Percentiles rank a stretch among this genome's conserved stretches.
These are phyloP conservation scores for Gavia stellata DNA, from an alignment of 2,113 vertebrate species.

Conservation along the genomic window DNA sequence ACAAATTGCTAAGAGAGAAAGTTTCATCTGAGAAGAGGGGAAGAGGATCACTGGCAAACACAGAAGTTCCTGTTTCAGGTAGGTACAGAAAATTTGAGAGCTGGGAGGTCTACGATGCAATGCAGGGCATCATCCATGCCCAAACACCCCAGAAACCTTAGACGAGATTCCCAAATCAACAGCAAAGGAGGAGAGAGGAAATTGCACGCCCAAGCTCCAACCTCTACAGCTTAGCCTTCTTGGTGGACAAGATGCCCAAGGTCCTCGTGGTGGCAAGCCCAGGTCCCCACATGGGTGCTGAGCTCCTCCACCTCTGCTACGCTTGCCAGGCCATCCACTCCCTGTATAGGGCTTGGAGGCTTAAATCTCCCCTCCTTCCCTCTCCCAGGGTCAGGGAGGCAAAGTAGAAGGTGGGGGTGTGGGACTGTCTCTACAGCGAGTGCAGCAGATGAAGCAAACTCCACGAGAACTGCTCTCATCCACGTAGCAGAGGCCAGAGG, in stretches of 20 bases:
- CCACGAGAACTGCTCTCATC: neutral
- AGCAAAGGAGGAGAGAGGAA: neutral
- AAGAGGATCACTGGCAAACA: neutral
- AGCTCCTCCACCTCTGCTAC: neutral
- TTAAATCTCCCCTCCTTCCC: neutral
- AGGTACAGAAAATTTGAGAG: neutral
- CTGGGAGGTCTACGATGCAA: neutral
- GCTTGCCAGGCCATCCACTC: neutral
- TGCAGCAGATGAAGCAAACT: neutral
- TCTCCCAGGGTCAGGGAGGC: neutral
- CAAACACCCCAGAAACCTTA: neutral
- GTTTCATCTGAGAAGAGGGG: neutral
- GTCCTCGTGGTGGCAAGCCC: accelerated
- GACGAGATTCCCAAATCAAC: neutral
- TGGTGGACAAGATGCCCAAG: neutral
- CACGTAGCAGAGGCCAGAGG: neutral
- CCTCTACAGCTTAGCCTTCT: neutral
- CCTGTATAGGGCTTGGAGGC: neutral
- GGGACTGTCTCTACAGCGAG: neutral
- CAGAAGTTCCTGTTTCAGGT: neutral
- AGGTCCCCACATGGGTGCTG: neutral
- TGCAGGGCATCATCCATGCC: neutral
- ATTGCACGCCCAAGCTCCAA: neutral
- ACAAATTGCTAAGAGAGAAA: neutral
- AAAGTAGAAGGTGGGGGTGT: neutral